Base-by-base conservation (phyloP, 2,888 invertebrate genomes). In the Conistra vaccinii region DNA sequence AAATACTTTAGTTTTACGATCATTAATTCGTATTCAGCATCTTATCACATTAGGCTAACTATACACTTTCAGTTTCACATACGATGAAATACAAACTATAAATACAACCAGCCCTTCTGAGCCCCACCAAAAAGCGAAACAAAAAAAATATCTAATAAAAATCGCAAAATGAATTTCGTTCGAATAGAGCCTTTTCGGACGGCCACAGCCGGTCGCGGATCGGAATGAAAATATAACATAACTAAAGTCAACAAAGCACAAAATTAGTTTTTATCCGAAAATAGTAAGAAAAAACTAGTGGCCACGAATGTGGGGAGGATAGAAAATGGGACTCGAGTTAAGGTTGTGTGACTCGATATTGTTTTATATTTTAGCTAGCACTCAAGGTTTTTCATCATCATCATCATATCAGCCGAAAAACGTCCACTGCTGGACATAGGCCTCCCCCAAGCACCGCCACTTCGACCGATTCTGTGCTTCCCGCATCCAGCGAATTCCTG, bases 251-350 rank as follows among this genome's bases (percentile, higher is more conserved):
- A 95, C 95, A 95, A 95, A 93, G 94, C 95, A 94, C 93, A 94
- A 95, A 95, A 95, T 95, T 95, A 95, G 95, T 94, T 95, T 87
- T 95, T 93, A 94, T 93, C 92, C 93, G 91, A 94, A 93, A 86
- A 93, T 92, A 92, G 92, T 91, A 90, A 90, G 92, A 91, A 92
- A 93, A 92, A 92, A 90, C 66, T 92, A 89, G 88, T 91, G 88
- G 83, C 89, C 90, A 91, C 90, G 89, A 91, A 90, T 90, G 89
- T 88, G 89, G 87, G 86, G 88, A 89, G 90, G 90, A 92, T 90
- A 88, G 91, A 88, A 88, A 83, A 39, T 17, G 26, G 29, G 3
- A 58, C 3, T 81, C 71, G 1, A 53, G 69, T 60, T 84, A 10
- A 51, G 69, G 80, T 77, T 10, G 12, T 14, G 35, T n/a, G 26